A percentile compares a stretch with the other conserved stretches of the same genome.
These are phyloP conservation scores for Bimastos eiseni DNA, from an alignment of 2,888 invertebrate genomes.

Conservation along the genomic window DNA sequence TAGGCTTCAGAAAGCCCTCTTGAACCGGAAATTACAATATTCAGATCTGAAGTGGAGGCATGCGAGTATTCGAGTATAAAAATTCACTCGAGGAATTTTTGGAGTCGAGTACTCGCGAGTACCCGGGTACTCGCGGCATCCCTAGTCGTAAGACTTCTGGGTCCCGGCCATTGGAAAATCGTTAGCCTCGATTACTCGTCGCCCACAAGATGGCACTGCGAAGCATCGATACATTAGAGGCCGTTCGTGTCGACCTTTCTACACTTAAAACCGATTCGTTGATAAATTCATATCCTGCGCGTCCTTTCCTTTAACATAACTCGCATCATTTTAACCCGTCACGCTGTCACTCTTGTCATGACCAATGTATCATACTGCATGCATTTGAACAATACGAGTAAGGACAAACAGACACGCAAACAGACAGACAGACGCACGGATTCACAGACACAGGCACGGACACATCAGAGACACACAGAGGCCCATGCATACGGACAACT, in stretches of 20 bases:
- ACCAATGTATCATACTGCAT: background rate
- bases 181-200: slow-evolving; percentile 13
- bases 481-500: background rate
- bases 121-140: no score
- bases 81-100: no score
- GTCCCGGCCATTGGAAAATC: background rate
- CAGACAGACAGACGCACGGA: background rate
- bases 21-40: no score
- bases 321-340: background rate
- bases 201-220: background rate
- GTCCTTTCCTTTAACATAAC: background rate
- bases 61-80: no score
- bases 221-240: background rate
- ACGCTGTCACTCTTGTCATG: background rate
- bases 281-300: background rate
- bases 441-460: background rate
- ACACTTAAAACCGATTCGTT: background rate
- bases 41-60: no score
- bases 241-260: background rate
- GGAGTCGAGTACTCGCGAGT: no score
- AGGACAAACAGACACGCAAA: background rate
- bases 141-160: background rate
- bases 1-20: no score
- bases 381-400: background rate
- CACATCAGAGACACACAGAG: background rate